Base-by-base conservation (phyloP, 2,888 invertebrate genomes). In the Tenthredo scrophulariae region DNA sequence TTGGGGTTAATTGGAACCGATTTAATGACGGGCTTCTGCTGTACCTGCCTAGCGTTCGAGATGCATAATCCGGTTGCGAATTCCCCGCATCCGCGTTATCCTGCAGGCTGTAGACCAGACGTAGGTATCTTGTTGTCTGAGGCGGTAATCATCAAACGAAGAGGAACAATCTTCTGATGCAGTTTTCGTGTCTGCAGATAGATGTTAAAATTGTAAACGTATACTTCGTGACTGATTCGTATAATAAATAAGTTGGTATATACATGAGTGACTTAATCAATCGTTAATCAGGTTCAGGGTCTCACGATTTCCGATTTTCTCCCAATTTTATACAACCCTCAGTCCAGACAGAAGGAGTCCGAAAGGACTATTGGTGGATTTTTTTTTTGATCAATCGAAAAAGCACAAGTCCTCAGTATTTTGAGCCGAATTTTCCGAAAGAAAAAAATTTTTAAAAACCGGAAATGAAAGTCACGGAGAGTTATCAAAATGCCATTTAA, bases 61-160 rank as follows among this genome's bases (percentile, higher is more conserved):
- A 50, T 50, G 26, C 15, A 46, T 46, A 37, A 72, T 40, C 50
- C 29, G 29, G 75, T 72, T 46, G 75, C 75, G 50, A 26, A 72
- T 72, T 40, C 75, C 26, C 13, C 29, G 29, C 26, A 26, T 75
- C 75, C 22, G 26, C 26, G 43, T 43, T 46, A 75, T 75, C 43
- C 33, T 33, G 33, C 75, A 10, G 15, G 15, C 46, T 75, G 15
- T 43, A 43, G n/a, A 7, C 29, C 15, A 40, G 40, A 50, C 50
- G 50, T 15, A 86, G 84, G 86, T 86, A 87, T 86, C 87, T 87
- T 87, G 84, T 84, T 88, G 88, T 89, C 88, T 86, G 67, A 37
- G 74, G 70, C 89, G 91, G 88, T 89, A 87, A 91, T 89, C 90
- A 89, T 91, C 91, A 91, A 91, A 91, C 89, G 88, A 58, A 88